These are phyloP conservation scores for Syrmaticus mikado DNA, from an alignment of 2,113 vertebrate species.

Conservation along the genomic window DNA sequence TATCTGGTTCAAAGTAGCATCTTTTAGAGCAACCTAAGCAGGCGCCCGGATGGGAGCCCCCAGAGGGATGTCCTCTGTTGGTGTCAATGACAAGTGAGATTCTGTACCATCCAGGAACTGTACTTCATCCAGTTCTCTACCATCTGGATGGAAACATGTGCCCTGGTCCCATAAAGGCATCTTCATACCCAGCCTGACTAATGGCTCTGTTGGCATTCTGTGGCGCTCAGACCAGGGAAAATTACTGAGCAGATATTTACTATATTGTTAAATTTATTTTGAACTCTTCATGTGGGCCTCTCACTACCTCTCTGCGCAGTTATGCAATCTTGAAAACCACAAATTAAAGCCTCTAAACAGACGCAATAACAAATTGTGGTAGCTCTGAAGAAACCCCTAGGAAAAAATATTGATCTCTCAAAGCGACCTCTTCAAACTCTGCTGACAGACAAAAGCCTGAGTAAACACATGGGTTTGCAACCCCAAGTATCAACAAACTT, in stretches of 20 bases:
- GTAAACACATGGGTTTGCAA: conserved; percentile 67
- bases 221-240: conserved; percentile 55
- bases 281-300: conserved; percentile 71
- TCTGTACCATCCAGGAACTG: too few relatives aligned
- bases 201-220: conserved; percentile 33
- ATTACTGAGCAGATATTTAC: conserved; percentile 68
- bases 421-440: conserved; percentile 62
- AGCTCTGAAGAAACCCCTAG: conserved; percentile 65
- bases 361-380: conserved; percentile 57
- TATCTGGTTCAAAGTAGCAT: neutral
- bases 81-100: neutral
- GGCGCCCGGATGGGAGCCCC: neutral
- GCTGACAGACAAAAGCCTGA: conserved; percentile 73
- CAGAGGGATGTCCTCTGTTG: neutral
- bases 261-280: conserved; percentile 72
- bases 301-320: conserved; percentile 68
- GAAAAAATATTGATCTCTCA: conserved; percentile 63
- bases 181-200: conserved; percentile 33
- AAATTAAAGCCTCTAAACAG: conserved; percentile 69
- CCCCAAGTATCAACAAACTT: conserved; percentile 69
- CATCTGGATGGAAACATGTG: conserved; percentile 7
- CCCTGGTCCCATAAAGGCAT: conserved; percentile 25
- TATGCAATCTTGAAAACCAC: conserved; percentile 70
- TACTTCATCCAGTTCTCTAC: neutral
- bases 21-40: neutral